A percentile compares a stretch with the other conserved stretches of the same genome.
These are phyloP conservation scores for Sebastes baramenuke DNA, from an alignment of 2,797 vertebrate genomes.

Conservation along the genomic window DNA sequence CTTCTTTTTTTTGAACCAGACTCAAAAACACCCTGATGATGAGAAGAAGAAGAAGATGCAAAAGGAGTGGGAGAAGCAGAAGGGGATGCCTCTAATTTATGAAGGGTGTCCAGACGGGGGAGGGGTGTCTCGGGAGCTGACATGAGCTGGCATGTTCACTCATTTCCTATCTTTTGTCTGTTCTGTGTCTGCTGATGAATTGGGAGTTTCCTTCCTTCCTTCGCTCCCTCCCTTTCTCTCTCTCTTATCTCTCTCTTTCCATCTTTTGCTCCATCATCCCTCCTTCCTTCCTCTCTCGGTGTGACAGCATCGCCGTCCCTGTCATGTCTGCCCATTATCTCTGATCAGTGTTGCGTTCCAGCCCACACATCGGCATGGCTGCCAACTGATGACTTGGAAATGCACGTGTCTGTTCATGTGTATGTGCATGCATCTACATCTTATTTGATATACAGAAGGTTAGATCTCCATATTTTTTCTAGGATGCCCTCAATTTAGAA, in stretches of 20 bases:
- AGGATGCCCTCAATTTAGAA: neutral
- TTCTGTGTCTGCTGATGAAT: constrained; percentile 59
- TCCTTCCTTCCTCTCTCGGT: constrained; percentile 32
- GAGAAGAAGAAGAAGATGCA: constrained; percentile 14
- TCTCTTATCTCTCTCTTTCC: constrained; percentile 14
- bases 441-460: constrained; percentile 5
- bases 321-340: constrained; percentile 74
- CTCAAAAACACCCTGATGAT: constrained; percentile 39
- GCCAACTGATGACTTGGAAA: constrained; percentile 40
- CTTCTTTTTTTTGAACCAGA: neutral
- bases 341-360: constrained; percentile 64
- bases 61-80: constrained; percentile 29
- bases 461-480: neutral
- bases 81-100: constrained; percentile 62
- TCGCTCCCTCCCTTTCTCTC: constrained; percentile 13
- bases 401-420: neutral
- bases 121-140: constrained; percentile 55
- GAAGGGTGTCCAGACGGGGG: constrained; percentile 40
- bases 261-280: constrained; percentile 36
- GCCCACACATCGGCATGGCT: constrained; percentile 46
- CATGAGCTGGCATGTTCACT: constrained; percentile 70
- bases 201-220: constrained; percentile 55
- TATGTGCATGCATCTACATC: constrained; percentile 21
- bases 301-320: constrained; percentile 55
- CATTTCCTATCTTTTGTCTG: constrained; percentile 76